Evolutionary conservation across 2,797 vertebrate genomes (phyloP).

Genomic region (Eremophila alpestris): DNA sequence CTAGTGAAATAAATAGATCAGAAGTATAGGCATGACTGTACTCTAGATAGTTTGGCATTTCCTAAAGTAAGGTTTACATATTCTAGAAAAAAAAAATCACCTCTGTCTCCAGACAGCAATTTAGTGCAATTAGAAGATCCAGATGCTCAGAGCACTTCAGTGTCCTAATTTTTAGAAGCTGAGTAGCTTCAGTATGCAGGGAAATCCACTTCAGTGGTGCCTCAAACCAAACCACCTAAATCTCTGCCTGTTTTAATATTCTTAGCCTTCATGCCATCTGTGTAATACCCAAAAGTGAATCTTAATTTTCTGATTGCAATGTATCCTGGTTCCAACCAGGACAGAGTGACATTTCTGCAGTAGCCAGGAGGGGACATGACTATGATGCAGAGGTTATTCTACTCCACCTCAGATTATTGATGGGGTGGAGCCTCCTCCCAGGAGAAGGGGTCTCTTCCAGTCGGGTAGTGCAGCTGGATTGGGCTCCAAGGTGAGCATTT

Average conservation of each 20-base stretch:
- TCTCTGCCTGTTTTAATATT: not conserved
- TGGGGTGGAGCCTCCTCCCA: not conserved
- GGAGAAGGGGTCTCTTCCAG: not conserved
- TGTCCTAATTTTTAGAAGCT: not conserved
- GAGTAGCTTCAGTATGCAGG: not conserved
- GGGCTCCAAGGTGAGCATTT: accelerated
- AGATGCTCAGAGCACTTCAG: not conserved
- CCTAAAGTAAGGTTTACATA: not conserved
- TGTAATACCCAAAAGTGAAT: not conserved
- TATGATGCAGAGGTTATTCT: not conserved
- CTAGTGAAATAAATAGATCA: not conserved
- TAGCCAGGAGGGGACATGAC: not conserved
- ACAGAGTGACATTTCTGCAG: not conserved
- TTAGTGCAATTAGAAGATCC: not conserved
- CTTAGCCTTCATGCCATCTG: not conserved
- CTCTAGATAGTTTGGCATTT: not conserved
- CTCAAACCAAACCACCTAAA: not conserved
- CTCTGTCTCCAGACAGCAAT: not conserved
- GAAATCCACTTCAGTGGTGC: not conserved
- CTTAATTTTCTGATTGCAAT: not conserved
- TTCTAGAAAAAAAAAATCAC: not conserved
- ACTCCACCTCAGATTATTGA: no score
- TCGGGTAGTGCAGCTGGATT: accelerated
- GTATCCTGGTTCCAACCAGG: not conserved
- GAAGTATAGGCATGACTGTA: not conserved